A percentile compares a stretch with the other conserved stretches of the same genome.
phyloP scores from a whole-genome alignment of 2,888 invertebrate species.

The Apamea epomidion region DNA sequence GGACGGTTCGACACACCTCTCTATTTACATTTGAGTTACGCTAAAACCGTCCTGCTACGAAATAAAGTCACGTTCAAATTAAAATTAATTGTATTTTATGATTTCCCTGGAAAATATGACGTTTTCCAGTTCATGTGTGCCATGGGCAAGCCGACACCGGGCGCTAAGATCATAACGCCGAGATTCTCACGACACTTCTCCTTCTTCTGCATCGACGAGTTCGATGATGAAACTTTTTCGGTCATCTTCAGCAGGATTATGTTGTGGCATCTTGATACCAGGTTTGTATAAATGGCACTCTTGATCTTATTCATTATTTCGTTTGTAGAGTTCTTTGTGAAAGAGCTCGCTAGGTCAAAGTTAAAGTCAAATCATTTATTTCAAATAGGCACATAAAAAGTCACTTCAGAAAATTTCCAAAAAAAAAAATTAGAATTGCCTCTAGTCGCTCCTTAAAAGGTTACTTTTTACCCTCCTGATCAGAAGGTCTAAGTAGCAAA shows the following conservation, averaged over 20 bases:
- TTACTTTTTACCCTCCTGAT: too few relatives aligned
- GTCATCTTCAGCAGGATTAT: conserved; percentile 97
- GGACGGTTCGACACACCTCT: not conserved
- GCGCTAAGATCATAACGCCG: conserved; percentile 95
- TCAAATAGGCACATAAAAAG: too few relatives aligned
- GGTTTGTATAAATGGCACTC: conserved; percentile 86
- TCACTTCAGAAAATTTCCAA: too few relatives aligned
- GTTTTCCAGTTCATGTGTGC: conserved; percentile 94
- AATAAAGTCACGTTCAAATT: not conserved
- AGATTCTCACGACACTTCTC: conserved; percentile 97
- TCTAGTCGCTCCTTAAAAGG: too few relatives aligned
- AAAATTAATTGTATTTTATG: not conserved
- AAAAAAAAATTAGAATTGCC: too few relatives aligned
- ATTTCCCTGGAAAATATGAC: not conserved
- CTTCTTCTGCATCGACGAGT: conserved; percentile 96
- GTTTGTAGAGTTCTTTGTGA: not conserved
- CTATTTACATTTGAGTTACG: not conserved
- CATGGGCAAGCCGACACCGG: conserved; percentile 95
- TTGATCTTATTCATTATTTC: not conserved
- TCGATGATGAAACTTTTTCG: conserved; percentile 95
- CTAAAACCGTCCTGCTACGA: not conserved
- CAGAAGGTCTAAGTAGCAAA: too few relatives aligned
- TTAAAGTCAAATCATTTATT: too few relatives aligned
- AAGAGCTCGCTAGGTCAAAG: not conserved
- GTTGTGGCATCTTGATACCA: conserved; percentile 98